Percentiles rank a stretch among this genome's conserved stretches.
Conservation (phyloP, 2,113 vertebrate genomes). For the Zosterops hypoxanthus region DNA sequence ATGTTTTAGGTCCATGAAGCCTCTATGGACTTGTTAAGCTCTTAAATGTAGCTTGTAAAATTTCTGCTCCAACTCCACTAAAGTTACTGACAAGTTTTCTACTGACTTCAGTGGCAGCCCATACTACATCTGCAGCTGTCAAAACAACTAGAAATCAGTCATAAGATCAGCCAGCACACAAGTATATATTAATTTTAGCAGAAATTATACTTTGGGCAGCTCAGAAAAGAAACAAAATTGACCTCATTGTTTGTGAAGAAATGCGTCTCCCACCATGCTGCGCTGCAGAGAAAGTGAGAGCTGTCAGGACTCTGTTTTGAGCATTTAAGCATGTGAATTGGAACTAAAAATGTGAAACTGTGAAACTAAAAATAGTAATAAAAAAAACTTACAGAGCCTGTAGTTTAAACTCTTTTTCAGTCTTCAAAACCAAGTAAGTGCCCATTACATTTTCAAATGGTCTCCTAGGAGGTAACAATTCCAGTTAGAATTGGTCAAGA, state of each 20-base stretch:
- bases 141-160: slow-evolving; percentile 62
- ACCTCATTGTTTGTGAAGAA: slow-evolving; percentile 15
- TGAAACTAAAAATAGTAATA: neutral
- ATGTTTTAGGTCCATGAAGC: slow-evolving; percentile 49
- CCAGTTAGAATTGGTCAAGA: neutral
- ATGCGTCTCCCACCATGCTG: neutral
- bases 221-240: slow-evolving; percentile 41
- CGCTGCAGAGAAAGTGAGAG: neutral
- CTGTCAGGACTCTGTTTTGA: slow-evolving; percentile 1
- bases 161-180: slow-evolving; percentile 2
- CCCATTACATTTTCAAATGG: neutral
- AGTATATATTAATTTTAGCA: neutral
- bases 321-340: neutral
- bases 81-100: neutral
- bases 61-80: neutral
- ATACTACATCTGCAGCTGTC: slow-evolving; percentile 54
- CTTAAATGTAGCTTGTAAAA: slow-evolving; percentile 16
- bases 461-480: neutral
- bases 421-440: neutral
- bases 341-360: neutral
- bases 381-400: neutral
- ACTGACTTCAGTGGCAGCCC: neutral
- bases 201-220: slow-evolving; percentile 50
- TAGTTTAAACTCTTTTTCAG: slow-evolving; percentile 28
- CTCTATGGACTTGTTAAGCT: slow-evolving; percentile 49